Base-by-base conservation (phyloP, 2,888 invertebrate genomes). In the Odontomyia ornata region DNA sequence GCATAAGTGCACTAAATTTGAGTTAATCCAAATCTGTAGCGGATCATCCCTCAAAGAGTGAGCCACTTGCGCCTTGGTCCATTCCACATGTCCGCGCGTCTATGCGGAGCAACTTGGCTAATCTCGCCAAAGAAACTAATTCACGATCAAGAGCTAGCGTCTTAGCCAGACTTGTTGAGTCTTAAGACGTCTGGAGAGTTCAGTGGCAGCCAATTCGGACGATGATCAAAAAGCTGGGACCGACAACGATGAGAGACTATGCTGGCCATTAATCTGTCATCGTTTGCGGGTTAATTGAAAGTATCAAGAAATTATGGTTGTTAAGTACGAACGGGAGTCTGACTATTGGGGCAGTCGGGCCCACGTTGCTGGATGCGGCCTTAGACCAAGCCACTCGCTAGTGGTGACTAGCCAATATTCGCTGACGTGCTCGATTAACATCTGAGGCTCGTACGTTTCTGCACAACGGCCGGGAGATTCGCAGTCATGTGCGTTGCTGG, bases 251-350 rank as follows among this genome's bases (percentile, higher is more conserved):
- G 27, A 52, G 25, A 60, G 73, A 57, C 73, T 57, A 57, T 73
- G 57, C 36, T 57, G 36, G 52, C 73, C 73, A 73, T 73, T 73
- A 73, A 73, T 73, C 73, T 73, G 60, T 73, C 73, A 73, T 73
- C 73, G 52, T 73, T 73, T 60, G 73, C 60, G 73, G 73, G 73
- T 73, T 73, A 73, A 73, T 73, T 73, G 60, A 73, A 73, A 73
- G 73, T 73, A 73, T 73, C 73, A 60, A 73, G 60, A 36, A 57
- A 73, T 73, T 73, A 57, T 73, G 36, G 57, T 46, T 69, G 7
- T 23, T 69, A 46, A 47, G 47, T 69, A 30, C 47, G 46, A 46
- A 47, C 69, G 69, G 46, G 46, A 46, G 69, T 46, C 25, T 46
- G 13, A 27, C 46, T 47, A 18, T 67, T 46, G 69, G 30, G 69